phyloP scores from a whole-genome alignment of 2,797 vertebrate species.

The Microctenopoma stevenorrisi region DNA sequence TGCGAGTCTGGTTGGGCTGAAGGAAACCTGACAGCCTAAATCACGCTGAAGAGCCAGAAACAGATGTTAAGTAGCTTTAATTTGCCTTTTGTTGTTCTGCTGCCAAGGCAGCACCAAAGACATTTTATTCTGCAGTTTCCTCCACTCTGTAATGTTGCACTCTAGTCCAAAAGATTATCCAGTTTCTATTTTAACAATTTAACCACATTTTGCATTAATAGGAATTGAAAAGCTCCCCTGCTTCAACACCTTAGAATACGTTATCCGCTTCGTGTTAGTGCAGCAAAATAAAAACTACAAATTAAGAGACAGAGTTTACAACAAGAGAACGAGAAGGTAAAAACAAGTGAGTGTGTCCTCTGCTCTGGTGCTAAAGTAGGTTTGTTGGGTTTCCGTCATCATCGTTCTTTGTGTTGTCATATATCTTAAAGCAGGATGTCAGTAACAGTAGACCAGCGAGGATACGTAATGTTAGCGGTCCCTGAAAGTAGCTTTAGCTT shows the following conservation, averaged over 20 bases:
- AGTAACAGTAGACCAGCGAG: constrained; percentile 7
- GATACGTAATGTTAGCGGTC: not conserved
- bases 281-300: no score
- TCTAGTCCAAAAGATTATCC: constrained; percentile 1
- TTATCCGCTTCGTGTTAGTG: no score
- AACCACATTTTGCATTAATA: not conserved
- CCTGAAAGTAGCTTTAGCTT: not conserved
- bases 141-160: constrained; percentile 29
- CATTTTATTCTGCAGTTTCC: constrained; percentile 49
- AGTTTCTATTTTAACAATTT: constrained; percentile 9
- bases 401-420: no score
- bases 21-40: constrained; percentile 76
- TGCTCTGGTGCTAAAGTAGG: no score
- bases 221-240: not conserved
- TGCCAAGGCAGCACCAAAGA: constrained; percentile 64
- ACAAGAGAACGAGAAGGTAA: no score
- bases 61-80: constrained; percentile 83
- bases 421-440: not conserved
- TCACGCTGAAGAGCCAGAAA: constrained; percentile 74
- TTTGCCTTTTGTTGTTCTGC: constrained; percentile 78
- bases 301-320: no score
- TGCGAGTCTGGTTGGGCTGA: constrained; percentile 62
- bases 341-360: no score
- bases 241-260: not conserved
- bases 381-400: no score